These are phyloP conservation scores for Enteromius anoplus DNA, from an alignment of 2,797 vertebrate species.

Conservation along the genomic window DNA sequence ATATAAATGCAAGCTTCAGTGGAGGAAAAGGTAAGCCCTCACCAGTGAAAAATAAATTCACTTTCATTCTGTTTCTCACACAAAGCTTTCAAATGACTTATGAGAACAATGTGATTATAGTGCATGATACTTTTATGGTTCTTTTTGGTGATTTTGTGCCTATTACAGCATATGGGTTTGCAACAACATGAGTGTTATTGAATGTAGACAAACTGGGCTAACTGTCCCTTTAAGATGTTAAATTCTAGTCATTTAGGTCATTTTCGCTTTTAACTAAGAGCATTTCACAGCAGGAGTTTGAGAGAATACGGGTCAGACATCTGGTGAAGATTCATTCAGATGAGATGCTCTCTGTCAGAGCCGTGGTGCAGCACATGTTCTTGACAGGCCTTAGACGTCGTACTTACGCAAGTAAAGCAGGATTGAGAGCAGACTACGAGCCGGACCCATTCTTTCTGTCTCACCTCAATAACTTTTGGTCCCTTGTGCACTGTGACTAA, in stretches of 20 bases:
- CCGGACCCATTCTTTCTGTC: neutral
- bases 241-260: conserved; percentile 14
- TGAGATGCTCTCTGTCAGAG: conserved; percentile 10
- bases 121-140: neutral
- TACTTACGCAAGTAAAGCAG: neutral
- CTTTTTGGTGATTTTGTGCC: neutral
- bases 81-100: neutral
- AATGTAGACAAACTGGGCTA: conserved; percentile 8
- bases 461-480: neutral
- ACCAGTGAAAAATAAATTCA: conserved; percentile 8
- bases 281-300: conserved; percentile 26
- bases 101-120: neutral
- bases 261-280: conserved; percentile 30
- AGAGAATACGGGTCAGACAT: conserved; percentile 28
- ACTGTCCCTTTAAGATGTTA: conserved; percentile 13
- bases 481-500: neutral
- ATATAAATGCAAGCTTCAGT: conserved; percentile 11
- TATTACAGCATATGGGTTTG: conserved; percentile 1
- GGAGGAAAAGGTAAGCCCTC: neutral
- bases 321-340: conserved; percentile 24
- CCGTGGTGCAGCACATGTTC: conserved; percentile 16
- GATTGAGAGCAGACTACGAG: neutral
- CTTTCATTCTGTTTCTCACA: neutral
- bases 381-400: neutral
- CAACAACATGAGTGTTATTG: neutral